These are phyloP conservation scores for Peromyscus californicus DNA, from an alignment of 2,113 vertebrate genomes.

Conservation along the genomic window DNA sequence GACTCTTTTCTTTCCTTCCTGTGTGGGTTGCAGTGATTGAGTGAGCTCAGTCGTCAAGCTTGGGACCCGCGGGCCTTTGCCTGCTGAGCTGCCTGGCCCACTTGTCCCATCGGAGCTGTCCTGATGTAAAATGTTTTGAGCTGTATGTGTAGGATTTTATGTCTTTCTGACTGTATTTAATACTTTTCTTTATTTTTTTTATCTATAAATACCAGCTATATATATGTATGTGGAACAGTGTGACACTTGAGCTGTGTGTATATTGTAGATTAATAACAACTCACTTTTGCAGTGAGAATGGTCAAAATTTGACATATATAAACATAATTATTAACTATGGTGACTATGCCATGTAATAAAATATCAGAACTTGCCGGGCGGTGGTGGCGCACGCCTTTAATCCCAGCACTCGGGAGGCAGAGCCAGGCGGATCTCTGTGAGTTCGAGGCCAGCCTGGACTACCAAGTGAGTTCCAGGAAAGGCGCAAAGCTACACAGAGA, in stretches of 20 bases:
- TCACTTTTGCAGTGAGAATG: not conserved
- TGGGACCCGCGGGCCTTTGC: not conserved
- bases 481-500: too few species aligned
- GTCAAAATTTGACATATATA: conserved; percentile 18
- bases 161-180: conserved; percentile 43
- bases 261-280: not conserved
- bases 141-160: not conserved
- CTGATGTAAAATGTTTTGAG: not conserved
- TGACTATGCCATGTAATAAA: not conserved
- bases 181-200: not conserved
- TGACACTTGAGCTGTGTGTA: not conserved
- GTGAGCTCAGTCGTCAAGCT: not conserved
- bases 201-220: not conserved
- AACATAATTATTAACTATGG: not conserved
- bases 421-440: too few species aligned
- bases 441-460: too few species aligned
- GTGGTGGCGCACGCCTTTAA: too few species aligned
- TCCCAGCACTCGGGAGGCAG: too few species aligned
- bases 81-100: not conserved
- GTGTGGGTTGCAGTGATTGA: not conserved
- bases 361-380: not conserved
- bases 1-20: not conserved
- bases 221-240: not conserved
- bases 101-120: not conserved
- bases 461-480: too few species aligned